Base-by-base conservation (phyloP, 2,113 vertebrate genomes). In the Macaca nemestrina region DNA sequence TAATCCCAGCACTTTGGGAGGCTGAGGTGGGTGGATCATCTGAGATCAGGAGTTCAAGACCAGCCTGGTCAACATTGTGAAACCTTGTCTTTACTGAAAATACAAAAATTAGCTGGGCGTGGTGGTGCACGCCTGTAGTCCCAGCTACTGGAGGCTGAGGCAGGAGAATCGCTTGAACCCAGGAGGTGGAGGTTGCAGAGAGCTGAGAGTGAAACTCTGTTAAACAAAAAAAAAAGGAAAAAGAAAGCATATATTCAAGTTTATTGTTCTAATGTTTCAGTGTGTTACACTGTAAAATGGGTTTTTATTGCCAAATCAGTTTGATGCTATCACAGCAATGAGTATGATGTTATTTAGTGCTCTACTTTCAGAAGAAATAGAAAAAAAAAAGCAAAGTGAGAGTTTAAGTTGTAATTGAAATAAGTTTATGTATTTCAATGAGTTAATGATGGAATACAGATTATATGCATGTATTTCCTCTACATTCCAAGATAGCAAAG, bases 381-480 rank as follows among this genome's bases (percentile, higher is more conserved):
- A 86, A 86, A 5, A n/a, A 70, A 32, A 93, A 32, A 64, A 73
- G 30, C 67, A 92, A 92, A 92, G 57, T 72, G 14, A 90, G 30
- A 81, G 30, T 17, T 93, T 30, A 87, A 75, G 14, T 5, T 48
- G 4, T 79, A 93, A 87, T 90, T 57, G 73, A 79, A 94, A 76
- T 88, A 88, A 93, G 17, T 78, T 92, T 92, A 86, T 94, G 4
- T 23, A 92, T 80, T 92, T 92, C 32, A 97, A 2, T 68, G 32
- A 68, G 67, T 68, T 68, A 68, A 18, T 35, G 67, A 90, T 20
- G 40, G 64, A n/a, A 93, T 14, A 89, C 11, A 90, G 81, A 96
- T 79, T 82, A 57, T 38, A 89, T 27, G 6, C 10, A 72, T 30
- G 7, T 93, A 40, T 90, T 88, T 14, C 50, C 32, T 81, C 40